Evolutionary conservation across 2,888 invertebrate genomes (phyloP).

Genomic region (Petrolisthes manimaculis): DNA sequence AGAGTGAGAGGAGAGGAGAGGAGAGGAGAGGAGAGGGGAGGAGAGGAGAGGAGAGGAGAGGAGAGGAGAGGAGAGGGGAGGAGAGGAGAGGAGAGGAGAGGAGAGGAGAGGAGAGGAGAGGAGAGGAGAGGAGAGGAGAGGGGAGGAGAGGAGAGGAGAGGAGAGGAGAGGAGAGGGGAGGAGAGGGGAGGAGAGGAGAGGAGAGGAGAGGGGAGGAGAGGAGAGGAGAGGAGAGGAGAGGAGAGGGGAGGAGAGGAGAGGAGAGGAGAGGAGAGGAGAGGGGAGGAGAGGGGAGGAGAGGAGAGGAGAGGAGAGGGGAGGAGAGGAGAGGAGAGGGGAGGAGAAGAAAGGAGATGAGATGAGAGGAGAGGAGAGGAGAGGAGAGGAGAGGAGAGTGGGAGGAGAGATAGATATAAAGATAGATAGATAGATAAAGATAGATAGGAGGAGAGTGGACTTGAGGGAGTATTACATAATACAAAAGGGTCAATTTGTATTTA

Average conservation of each 20-base stretch:
- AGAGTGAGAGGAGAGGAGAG: not conserved
- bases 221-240: not conserved
- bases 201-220: not conserved
- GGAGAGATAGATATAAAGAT: too few relatives aligned
- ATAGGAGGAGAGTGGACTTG: too few relatives aligned
- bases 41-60: not conserved
- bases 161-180: not conserved
- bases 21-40: not conserved
- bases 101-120: not conserved
- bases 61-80: not conserved
- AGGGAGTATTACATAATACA: too few relatives aligned
- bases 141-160: not conserved
- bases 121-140: not conserved
- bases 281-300: not conserved
- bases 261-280: too few relatives aligned
- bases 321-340: not conserved
- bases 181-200: not conserved
- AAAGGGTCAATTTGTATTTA: too few relatives aligned
- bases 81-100: not conserved
- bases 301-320: not conserved
- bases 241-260: not conserved
- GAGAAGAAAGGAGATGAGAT: not conserved
- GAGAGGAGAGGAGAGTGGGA: too few relatives aligned
- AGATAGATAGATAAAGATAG: too few relatives aligned
- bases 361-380: not conserved